Evolutionary conservation across 2,113 vertebrate genomes (phyloP), one percentile per base, ranked within the genome.

Genomic region (Petroica traversi): DNA sequence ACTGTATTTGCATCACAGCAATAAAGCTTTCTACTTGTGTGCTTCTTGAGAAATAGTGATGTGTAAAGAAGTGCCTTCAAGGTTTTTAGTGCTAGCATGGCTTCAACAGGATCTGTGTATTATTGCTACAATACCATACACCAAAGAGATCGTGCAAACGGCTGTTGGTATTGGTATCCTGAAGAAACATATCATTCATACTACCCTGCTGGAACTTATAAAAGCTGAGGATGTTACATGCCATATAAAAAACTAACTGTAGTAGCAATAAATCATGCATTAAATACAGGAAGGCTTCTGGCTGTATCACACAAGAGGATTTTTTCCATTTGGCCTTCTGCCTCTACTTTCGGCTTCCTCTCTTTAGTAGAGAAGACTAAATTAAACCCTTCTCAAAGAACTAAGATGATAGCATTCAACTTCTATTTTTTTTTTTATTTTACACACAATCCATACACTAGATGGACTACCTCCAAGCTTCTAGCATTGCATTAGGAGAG

Each of bases 341-440:
- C 93, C 91, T 93, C 68, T n/a, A 49, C 57, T 91, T 93, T 69
- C 69, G 85, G 87, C 77, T 89, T 92, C 77, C 91, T 87, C 81
- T 92, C 87, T 89, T 95, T 94, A 87, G 84, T 24, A 76, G 49
- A 46, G 66, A 85, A 89, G 89, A 96, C 96, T 95, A 97, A 97
- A 95, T 94, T 97, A 96, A 97, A 89, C 86, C 41, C 49, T 89
- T 89, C 89, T 85, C 49, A 92, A 93, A 95, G 94, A 69, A 95
- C 57, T 95, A 92, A 87, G 91, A 96, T 0, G 48, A 94, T 91
- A 93, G 74, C 91, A 89, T 72, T 89, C 77, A 85, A 87, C 69
- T 85, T 92, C 19, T 87, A 55, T 74, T 96, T 94, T 86, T 93
- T 59, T 80, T 86, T 93, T 59, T 80, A 68, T 89, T 95, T 82